Conservation (phyloP, 2,888 invertebrate genomes). For the Drosophila subsilvestris region DNA sequence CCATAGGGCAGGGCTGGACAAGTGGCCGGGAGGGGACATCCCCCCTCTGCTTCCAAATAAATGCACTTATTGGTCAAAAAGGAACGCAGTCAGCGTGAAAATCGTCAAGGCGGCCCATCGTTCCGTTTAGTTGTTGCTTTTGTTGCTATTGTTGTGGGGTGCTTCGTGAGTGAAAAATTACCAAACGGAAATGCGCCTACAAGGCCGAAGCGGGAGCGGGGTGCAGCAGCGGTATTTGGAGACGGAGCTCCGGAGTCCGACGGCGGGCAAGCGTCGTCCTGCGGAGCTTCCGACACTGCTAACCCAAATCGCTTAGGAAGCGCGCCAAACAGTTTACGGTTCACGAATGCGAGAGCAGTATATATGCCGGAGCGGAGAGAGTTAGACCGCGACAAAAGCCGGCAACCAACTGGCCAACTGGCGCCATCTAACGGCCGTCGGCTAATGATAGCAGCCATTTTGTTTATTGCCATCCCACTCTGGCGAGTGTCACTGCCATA, state of each 20-base stretch:
- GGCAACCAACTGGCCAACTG: conserved; percentile 47
- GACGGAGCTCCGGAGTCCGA: conserved; percentile 15
- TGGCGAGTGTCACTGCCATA: conserved; percentile 19
- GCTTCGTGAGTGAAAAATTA: conserved; percentile 72
- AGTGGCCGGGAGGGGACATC: not conserved
- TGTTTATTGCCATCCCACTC: conserved; percentile 80
- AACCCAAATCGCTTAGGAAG: conserved; percentile 78
- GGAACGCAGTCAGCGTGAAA: conserved; percentile 62
- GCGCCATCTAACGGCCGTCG: conserved; percentile 82
- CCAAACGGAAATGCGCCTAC: conserved; percentile 62
- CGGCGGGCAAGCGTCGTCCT: conserved; percentile 59
- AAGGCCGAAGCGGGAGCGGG: conserved; percentile 34
- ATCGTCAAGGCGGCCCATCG: conserved; percentile 69
- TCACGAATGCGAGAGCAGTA: conserved; percentile 52
- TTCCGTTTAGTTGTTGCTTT: conserved; percentile 41
- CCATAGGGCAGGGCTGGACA: no score
- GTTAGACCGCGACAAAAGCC: conserved; percentile 32
- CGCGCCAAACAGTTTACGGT: conserved; percentile 75
- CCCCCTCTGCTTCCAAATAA: conserved; percentile 44
- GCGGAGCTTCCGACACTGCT: conserved; percentile 66
- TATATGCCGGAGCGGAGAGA: conserved; percentile 29
- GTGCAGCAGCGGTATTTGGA: not conserved
- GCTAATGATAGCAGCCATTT: conserved; percentile 84
- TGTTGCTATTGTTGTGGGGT: conserved; percentile 11
- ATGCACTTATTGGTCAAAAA: conserved; percentile 55